Percentiles rank a stretch among this genome's conserved stretches.
These are phyloP conservation scores for Telenomus remus DNA, from an alignment of 1,140 invertebrate species.

Conservation along the genomic window DNA sequence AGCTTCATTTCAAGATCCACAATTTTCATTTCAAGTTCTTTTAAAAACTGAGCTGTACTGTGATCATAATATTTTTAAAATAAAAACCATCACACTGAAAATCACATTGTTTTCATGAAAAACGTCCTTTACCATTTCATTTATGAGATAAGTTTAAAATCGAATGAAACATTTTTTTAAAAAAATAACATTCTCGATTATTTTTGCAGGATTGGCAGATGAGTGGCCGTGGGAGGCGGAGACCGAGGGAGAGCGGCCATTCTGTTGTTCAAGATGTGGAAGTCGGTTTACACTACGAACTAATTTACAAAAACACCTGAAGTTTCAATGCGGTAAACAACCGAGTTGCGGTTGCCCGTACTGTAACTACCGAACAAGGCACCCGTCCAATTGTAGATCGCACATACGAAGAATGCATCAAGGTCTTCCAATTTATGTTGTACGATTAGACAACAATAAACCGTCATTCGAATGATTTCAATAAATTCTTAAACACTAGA, in stretches of 20 bases:
- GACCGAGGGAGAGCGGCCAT: not conserved
- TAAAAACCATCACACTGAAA: too few species aligned
- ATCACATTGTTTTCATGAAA: not conserved
- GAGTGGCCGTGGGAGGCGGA: not conserved
- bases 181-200: not conserved
- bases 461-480: not conserved
- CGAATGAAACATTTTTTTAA: not conserved
- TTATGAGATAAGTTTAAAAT: too few species aligned
- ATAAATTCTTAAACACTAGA: too few species aligned
- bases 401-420: slow-evolving; percentile 70
- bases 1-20: too few species aligned
- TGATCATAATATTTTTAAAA: too few species aligned
- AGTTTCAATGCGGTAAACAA: slow-evolving; percentile 59
- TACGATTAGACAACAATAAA: slow-evolving; percentile 36
- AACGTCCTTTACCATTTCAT: too few species aligned
- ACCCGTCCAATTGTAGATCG: slow-evolving; percentile 75
- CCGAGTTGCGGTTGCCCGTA: slow-evolving; percentile 78
- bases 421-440: slow-evolving; percentile 50
- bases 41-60: too few species aligned
- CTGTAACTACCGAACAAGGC: slow-evolving; percentile 76
- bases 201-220: not conserved
- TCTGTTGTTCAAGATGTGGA: slow-evolving; percentile 25
- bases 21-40: too few species aligned
- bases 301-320: slow-evolving; percentile 23
- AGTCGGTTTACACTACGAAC: slow-evolving; percentile 37